Evolutionary conservation across 2,113 vertebrate species (phyloP), one percentile per base, ranked within the genome.

Genomic region (Tamias sibiricus): DNA sequence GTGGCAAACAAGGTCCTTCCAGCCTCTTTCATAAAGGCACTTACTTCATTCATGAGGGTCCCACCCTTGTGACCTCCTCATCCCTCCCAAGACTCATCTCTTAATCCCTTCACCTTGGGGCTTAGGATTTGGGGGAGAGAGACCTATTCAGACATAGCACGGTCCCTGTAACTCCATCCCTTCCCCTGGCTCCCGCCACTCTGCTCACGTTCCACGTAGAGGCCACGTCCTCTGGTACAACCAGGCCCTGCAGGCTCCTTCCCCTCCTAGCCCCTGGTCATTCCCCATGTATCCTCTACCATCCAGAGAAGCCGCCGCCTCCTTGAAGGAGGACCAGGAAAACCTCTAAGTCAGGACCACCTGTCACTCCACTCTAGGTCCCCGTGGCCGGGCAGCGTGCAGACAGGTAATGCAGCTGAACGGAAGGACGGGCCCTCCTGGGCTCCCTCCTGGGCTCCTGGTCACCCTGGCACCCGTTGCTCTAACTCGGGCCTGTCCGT

Each of bases 391-490:
- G 40, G 30, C 64, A 40, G 12, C 59, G 6, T 19, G 19, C 24
- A 26, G 83, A 54, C 8, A 26, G 8, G 49, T 8, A 32, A 16
- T 10, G 24, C 12, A 44, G 20, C 76, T 35, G 82, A 32, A 6
- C 6, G 7, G 20, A 44, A 32, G 49, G n/a, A 20, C 0, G 22
- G 42, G 30, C 49, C 24, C 28, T 42, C 57, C 44, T 8, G 4
- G 28, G 12, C 74, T 64, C 74, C 8, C 49, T 14, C 6, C 35
- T n/a, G 66, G 35, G 26, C 40, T 30, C 28, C 42, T 17, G 10
- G 3, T 52, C 26, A 2, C 9, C n/a, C n/a, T 2, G 1, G 59
- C 9, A 14, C 82, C 2, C 10, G 8, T 0, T 22, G 5, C 75
- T 54, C 22, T 42, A 14, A n/a, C 75, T 54, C 2, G 3, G 3